A percentile compares a stretch with the other conserved stretches of the same genome.
Conservation (phyloP, 2,888 invertebrate species). For the Tetramorium bicarinatum region DNA sequence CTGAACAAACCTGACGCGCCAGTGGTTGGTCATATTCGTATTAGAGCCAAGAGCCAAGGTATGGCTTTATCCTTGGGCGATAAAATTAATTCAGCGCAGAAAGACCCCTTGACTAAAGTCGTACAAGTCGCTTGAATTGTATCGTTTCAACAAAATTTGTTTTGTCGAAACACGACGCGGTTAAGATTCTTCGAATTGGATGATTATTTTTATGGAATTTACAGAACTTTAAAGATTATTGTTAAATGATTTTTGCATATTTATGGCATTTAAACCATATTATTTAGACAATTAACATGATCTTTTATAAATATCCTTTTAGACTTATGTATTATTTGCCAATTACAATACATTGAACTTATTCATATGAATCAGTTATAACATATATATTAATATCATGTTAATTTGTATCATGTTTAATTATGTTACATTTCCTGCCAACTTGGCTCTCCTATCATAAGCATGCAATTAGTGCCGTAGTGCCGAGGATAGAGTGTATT, state of each 20-base stretch:
- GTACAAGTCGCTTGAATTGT: slow-evolving; percentile 82
- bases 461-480: slow-evolving; percentile 7
- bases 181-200: not conserved
- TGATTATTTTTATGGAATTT: not conserved
- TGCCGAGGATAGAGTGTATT: slow-evolving; percentile 53
- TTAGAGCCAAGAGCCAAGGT: slow-evolving; percentile 99
- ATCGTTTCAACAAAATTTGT: not conserved
- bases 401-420: slow-evolving; percentile 60
- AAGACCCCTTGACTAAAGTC: slow-evolving; percentile 87
- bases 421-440: slow-evolving; percentile 36
- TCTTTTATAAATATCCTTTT: not conserved
- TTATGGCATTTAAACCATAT: slow-evolving; percentile 9
- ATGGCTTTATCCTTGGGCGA: slow-evolving; percentile 99
- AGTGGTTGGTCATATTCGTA: slow-evolving; percentile 98
- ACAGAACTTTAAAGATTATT: slow-evolving; percentile 3
- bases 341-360: slow-evolving; percentile 1
- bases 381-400: slow-evolving; percentile 50
- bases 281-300: slow-evolving; percentile 4
- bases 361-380: not conserved
- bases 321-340: slow-evolving; percentile 25
- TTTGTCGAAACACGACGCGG: not conserved
- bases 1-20: slow-evolving; percentile 95
- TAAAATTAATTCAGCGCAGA: slow-evolving; percentile 98
- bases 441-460: not conserved
- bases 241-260: slow-evolving; percentile 16